A percentile compares a stretch with the other conserved stretches of the same genome.
phyloP scores from a whole-genome alignment of 2,888 invertebrate species.

The Vanessa cardui region DNA sequence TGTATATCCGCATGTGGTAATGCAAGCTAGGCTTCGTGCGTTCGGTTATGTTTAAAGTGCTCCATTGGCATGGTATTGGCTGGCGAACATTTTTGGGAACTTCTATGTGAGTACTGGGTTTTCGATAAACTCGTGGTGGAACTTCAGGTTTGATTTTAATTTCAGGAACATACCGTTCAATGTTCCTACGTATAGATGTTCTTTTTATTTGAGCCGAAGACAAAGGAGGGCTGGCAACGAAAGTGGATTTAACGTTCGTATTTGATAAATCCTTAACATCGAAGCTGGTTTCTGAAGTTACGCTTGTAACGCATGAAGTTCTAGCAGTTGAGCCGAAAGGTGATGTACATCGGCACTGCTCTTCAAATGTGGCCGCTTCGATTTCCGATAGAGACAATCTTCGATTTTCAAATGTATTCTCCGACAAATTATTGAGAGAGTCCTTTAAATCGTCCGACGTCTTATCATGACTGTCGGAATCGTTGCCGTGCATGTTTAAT shows the following conservation, averaged over 20 bases:
- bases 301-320: constrained; percentile 84
- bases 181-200: constrained; percentile 74
- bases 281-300: constrained; percentile 81
- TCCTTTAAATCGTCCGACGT: constrained; percentile 54
- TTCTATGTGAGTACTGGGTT: constrained; percentile 75
- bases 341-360: constrained; percentile 88
- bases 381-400: constrained; percentile 82
- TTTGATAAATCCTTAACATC: constrained; percentile 80
- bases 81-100: constrained; percentile 76
- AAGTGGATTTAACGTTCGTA: constrained; percentile 78
- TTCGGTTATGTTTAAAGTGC: constrained; percentile 76
- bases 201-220: constrained; percentile 76
- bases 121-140: constrained; percentile 74
- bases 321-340: constrained; percentile 88
- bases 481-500: constrained; percentile 75
- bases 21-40: constrained; percentile 76
- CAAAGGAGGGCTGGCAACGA: constrained; percentile 71
- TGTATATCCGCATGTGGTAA: constrained; percentile 79
- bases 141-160: constrained; percentile 72
- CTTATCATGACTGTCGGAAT: constrained; percentile 70
- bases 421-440: constrained; percentile 59
- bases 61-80: constrained; percentile 72
- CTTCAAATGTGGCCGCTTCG: constrained; percentile 84
- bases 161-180: constrained; percentile 72
- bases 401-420: constrained; percentile 62